Evolutionary conservation across 2,797 vertebrate genomes (phyloP).

Genomic region (Thamnophis elegans): DNA sequence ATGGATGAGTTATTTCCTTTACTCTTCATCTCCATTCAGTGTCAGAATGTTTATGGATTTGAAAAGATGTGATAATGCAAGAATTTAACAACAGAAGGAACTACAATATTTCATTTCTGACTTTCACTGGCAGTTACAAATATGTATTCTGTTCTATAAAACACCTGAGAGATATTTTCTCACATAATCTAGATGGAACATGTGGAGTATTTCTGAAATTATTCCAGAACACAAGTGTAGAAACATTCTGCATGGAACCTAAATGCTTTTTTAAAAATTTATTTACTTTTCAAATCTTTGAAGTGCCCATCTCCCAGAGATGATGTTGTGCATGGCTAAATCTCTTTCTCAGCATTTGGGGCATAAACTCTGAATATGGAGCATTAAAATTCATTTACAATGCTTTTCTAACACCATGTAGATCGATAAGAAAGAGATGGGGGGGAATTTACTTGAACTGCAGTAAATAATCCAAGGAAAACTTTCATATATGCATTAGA

Average conservation of each 20-base stretch:
- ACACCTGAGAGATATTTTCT: not conserved
- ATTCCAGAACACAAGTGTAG: not conserved
- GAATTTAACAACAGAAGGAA: not conserved
- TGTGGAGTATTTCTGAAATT: not conserved
- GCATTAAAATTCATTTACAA: not conserved
- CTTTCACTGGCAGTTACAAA: not conserved
- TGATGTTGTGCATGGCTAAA: not conserved
- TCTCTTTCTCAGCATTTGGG: not conserved
- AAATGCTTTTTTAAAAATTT: not conserved
- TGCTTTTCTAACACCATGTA: not conserved
- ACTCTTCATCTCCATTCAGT: not conserved
- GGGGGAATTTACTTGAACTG: not conserved
- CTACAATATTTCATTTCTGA: not conserved
- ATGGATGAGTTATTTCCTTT: not conserved
- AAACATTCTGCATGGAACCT: not conserved
- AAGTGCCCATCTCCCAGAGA: not conserved
- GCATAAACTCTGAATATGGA: not conserved
- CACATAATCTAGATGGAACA: not conserved
- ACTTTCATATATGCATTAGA: not conserved
- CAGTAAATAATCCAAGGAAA: not conserved
- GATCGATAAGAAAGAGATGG: not conserved
- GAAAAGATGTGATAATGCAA: not conserved
- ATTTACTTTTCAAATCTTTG: not conserved
- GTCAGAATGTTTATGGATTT: not conserved
- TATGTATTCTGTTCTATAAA: not conserved